phyloP scores from a whole-genome alignment of 2,797 vertebrate genomes.

The Amniataba percoides region DNA sequence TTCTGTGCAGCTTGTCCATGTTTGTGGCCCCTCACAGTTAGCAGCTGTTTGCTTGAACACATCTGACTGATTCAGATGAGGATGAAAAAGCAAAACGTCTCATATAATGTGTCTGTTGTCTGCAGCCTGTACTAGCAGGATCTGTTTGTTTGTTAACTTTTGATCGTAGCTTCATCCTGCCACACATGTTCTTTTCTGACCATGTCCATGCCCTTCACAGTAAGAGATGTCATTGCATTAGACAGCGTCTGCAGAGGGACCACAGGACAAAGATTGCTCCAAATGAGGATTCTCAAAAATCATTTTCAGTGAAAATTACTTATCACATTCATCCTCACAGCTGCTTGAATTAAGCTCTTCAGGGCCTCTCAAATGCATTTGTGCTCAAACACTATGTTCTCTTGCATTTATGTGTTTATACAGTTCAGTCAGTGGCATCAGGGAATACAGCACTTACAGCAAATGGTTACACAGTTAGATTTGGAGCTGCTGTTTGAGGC shows the following conservation, averaged over 20 bases:
- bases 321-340: conserved; percentile 3
- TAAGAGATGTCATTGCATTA: not conserved
- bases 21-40: too few species aligned
- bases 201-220: conserved; percentile 7
- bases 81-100: too few species aligned
- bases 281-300: conserved; percentile 11
- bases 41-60: too few species aligned
- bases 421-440: not conserved
- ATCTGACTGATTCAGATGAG: too few species aligned
- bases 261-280: not conserved
- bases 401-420: not conserved
- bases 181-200: not conserved
- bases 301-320: conserved; percentile 18
- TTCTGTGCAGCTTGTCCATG: too few species aligned
- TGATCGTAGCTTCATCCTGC: not conserved
- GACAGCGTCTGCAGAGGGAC: not conserved
- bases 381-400: not conserved
- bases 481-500: too few species aligned
- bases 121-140: not conserved
- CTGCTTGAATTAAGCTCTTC: not conserved
- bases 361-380: not conserved
- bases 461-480: not conserved
- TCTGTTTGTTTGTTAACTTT: not conserved
- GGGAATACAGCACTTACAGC: not conserved
- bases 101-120: not conserved